A percentile compares a stretch with the other conserved stretches of the same genome.
Evolutionary conservation across 2,797 vertebrate species (phyloP).

Genomic region (Liasis olivaceus): DNA sequence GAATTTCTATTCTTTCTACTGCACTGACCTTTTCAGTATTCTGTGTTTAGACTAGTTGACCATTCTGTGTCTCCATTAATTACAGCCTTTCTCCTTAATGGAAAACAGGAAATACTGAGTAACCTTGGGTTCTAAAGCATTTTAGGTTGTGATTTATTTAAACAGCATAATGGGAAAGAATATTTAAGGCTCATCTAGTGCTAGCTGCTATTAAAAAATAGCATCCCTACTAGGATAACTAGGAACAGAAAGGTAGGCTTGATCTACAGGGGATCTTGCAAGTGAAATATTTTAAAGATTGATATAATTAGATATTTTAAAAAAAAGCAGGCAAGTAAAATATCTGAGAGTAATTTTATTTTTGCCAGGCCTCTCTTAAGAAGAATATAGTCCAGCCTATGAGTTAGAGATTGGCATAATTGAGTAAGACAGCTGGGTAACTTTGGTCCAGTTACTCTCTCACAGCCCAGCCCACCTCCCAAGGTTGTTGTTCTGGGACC

Average conservation of each 20-base stretch:
- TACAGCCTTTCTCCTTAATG: neutral
- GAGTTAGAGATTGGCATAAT: neutral
- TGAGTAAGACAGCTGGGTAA: too few relatives aligned
- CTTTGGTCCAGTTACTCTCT: too few relatives aligned
- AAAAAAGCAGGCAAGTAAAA: neutral
- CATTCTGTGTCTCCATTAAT: neutral
- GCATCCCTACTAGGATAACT: neutral
- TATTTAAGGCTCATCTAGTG: neutral
- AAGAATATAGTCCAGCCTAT: neutral
- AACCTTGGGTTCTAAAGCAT: neutral
- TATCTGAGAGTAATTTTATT: too few relatives aligned
- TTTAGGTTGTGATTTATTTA: neutral
- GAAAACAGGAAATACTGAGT: neutral
- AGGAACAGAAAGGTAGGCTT: neutral
- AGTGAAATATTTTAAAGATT: neutral
- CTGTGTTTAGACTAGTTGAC: conserved; percentile 11
- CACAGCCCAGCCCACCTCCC: too few relatives aligned
- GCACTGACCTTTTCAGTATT: conserved; percentile 22
- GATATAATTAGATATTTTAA: neutral
- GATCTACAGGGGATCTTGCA: neutral
- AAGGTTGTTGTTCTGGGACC: too few relatives aligned
- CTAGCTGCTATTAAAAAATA: too few relatives aligned
- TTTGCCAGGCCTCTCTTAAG: neutral
- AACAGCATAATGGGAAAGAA: neutral
- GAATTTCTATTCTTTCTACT: conserved; percentile 11